These are phyloP conservation scores for Paedocypris micromegethes DNA, from an alignment of 2,797 vertebrate species.

Conservation along the genomic window DNA sequence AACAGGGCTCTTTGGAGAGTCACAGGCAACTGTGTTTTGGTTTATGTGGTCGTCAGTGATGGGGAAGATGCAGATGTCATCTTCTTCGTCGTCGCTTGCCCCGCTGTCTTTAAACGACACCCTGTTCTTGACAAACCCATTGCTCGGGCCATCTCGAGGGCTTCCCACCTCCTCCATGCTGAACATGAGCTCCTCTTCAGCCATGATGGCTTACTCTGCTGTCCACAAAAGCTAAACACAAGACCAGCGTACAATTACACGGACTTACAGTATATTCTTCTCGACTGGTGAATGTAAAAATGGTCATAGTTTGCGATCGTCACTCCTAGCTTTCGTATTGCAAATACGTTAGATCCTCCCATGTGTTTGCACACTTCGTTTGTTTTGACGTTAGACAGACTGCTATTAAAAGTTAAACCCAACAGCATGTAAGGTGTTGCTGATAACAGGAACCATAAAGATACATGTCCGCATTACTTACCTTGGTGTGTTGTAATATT, in stretches of 20 bases:
- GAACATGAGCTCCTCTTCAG: constrained; percentile 92
- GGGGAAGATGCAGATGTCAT: constrained; percentile 78
- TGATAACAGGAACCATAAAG: too few relatives aligned
- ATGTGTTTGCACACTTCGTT: too few relatives aligned
- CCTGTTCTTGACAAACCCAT: constrained; percentile 34
- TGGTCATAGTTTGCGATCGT: too few relatives aligned
- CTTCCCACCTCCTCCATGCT: constrained; percentile 85
- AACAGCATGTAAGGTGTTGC: too few relatives aligned
- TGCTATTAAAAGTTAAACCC: too few relatives aligned
- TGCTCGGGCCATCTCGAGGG: constrained; percentile 50
- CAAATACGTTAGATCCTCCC: too few relatives aligned
- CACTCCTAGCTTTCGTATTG: too few relatives aligned
- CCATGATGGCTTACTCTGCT: constrained; percentile 68
- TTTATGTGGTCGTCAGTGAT: constrained; percentile 79
- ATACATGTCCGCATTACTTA: too few relatives aligned
- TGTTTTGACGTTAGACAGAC: too few relatives aligned
- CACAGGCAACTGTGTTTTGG: constrained; percentile 67
- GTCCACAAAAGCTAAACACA: constrained; percentile 13
- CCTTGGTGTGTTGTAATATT: too few relatives aligned
- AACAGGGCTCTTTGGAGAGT: constrained; percentile 65
- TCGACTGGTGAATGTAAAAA: too few relatives aligned
- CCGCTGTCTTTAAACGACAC: constrained; percentile 63
- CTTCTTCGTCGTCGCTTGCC: constrained; percentile 75
- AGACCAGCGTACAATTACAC: background rate
- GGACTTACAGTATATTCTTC: too few relatives aligned